Conservation (phyloP, 92 coral and sea anemone species). For the Zoanthus solanderi region DNA sequence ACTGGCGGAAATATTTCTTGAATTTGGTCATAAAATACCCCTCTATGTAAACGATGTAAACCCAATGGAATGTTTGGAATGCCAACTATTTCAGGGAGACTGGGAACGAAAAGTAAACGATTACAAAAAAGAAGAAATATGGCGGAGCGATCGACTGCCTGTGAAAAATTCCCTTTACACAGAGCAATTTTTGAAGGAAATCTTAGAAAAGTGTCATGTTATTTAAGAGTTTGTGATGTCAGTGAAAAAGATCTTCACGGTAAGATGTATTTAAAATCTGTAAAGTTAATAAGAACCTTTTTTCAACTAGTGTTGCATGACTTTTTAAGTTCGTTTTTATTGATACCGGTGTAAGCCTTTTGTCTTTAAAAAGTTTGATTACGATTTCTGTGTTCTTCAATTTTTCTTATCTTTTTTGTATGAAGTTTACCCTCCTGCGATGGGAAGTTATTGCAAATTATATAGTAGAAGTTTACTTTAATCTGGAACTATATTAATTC, state of each 20-base stretch:
- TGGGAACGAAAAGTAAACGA: background rate
- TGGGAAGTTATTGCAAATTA: background rate
- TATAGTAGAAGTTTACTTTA: background rate
- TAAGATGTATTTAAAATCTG: constrained; percentile 35
- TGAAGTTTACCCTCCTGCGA: background rate
- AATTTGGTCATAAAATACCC: too few species aligned
- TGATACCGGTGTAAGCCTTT: background rate
- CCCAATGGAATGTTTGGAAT: constrained; percentile 22
- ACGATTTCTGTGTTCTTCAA: background rate
- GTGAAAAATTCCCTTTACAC: constrained; percentile 90
- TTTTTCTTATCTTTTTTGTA: background rate
- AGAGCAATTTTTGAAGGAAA: constrained; percentile 97
- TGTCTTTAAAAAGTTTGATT: constrained; percentile 24
- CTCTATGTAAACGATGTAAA: background rate
- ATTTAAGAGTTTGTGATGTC: constrained; percentile 80
- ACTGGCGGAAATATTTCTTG: too few species aligned
- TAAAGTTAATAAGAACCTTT: background rate
- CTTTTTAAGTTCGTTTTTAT: background rate
- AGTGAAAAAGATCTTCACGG: constrained; percentile 92
- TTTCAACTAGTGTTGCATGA: background rate
- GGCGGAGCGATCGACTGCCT: constrained; percentile 54
- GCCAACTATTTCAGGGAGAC: background rate
- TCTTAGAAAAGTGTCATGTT: constrained; percentile 89
- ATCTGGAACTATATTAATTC: constrained; percentile 23
- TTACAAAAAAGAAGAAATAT: constrained; percentile 17